phyloP scores from a whole-genome alignment of 2,797 vertebrate species.

The Borostomias antarcticus region DNA sequence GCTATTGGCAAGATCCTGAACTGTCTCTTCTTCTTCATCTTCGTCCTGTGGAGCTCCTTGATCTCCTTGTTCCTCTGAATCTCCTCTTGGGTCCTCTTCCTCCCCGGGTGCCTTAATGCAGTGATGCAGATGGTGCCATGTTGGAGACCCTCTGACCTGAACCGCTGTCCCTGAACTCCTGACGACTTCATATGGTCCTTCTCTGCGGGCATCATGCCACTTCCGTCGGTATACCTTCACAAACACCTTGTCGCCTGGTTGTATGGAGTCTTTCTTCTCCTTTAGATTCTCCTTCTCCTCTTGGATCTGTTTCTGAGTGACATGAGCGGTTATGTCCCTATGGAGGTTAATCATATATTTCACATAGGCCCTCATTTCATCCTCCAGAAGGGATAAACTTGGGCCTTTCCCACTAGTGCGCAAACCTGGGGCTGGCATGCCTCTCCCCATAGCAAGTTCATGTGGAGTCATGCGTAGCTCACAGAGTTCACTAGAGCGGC shows the following conservation, averaged over 20 bases:
- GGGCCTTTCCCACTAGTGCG: too few species aligned
- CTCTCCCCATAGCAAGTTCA: constrained; percentile 1
- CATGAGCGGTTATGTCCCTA: background rate
- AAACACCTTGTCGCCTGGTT: background rate
- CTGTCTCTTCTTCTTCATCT: too few species aligned
- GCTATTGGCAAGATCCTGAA: too few species aligned
- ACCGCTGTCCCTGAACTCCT: background rate
- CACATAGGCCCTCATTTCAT: background rate
- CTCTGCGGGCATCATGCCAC: background rate
- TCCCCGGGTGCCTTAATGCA: background rate
- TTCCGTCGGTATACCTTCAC: background rate
- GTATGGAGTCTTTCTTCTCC: background rate
- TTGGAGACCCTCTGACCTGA: background rate
- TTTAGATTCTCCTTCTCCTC: background rate
- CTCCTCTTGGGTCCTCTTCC: background rate
- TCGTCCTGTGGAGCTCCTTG: too few species aligned
- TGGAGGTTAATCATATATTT: background rate
- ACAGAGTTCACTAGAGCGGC: background rate
- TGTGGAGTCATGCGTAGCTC: constrained; percentile 1
- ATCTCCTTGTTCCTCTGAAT: too few species aligned
- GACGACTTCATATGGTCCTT: background rate
- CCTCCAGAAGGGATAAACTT: background rate
- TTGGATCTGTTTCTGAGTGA: background rate
- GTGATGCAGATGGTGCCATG: background rate
- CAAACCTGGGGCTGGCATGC: background rate